A percentile compares a stretch with the other conserved stretches of the same genome.
phyloP scores from a whole-genome alignment of 2,797 vertebrate genomes.

The Semotilus atromaculatus region DNA sequence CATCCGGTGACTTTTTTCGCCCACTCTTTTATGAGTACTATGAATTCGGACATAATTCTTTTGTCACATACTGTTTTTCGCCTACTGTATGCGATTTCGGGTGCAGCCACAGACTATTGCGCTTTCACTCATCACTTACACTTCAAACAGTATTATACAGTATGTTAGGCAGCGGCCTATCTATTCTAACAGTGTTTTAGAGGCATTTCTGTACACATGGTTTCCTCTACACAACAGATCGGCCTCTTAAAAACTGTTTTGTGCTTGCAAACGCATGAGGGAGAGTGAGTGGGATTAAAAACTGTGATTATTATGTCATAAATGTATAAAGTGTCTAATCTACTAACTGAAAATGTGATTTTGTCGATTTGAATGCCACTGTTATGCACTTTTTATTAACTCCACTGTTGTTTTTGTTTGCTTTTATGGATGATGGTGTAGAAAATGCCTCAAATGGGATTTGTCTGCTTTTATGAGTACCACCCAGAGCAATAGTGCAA shows the following conservation, averaged over 20 bases:
- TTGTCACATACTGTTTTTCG: too few relatives aligned
- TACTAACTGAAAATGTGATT: conserved; percentile 69
- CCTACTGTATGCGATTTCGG: too few relatives aligned
- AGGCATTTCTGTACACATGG: conserved; percentile 43
- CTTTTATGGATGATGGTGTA: conserved; percentile 53
- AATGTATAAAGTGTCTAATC: conserved; percentile 51
- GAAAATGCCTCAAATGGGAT: conserved; percentile 58
- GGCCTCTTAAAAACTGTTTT: conserved; percentile 12
- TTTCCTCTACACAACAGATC: conserved; percentile 19
- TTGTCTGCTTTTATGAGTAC: conserved; percentile 77
- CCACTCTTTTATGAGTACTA: too few relatives aligned
- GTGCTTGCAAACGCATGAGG: conserved; percentile 27
- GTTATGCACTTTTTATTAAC: conserved; percentile 85
- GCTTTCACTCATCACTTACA: too few relatives aligned
- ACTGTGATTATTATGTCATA: conserved; percentile 61
- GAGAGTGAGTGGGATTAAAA: conserved; percentile 53
- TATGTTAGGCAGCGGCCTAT: conserved; percentile 36
- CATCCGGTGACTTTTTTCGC: too few relatives aligned
- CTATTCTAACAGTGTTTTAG: conserved; percentile 40
- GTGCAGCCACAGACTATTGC: too few relatives aligned
- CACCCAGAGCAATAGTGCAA: conserved; percentile 85
- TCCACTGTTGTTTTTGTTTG: conserved; percentile 63
- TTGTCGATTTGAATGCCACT: conserved; percentile 72
- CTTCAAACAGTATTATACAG: conserved; percentile 9
- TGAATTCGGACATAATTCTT: too few relatives aligned